Evolutionary conservation across 2,113 vertebrate genomes (phyloP).

Genomic region (Platanista minor): DNA sequence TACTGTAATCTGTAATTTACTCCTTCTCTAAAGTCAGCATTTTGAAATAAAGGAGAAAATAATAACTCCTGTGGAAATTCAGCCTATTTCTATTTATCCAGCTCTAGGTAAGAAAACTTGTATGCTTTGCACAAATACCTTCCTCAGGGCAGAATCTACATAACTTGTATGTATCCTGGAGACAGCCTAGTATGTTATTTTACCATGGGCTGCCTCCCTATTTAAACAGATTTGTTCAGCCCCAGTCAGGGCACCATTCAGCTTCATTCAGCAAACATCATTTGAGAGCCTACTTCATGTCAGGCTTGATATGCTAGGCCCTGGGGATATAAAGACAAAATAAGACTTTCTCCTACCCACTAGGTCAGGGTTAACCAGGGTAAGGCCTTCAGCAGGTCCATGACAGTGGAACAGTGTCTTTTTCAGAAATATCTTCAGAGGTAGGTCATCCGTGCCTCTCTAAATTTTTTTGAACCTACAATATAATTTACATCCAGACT

Average conservation of each 20-base stretch:
- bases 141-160: not conserved
- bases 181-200: not conserved
- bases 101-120: not conserved
- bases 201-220: not conserved
- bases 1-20: not conserved
- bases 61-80: not conserved
- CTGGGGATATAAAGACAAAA: not conserved
- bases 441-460: not conserved
- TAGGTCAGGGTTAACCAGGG: not conserved
- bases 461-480: not conserved
- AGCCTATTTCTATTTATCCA: not conserved
- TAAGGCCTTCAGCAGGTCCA: not conserved
- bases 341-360: not conserved
- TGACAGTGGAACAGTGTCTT: not conserved
- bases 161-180: not conserved
- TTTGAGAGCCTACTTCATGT: not conserved
- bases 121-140: not conserved
- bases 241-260: not conserved
- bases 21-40: conserved; percentile 14
- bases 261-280: not conserved
- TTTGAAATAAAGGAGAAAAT: conserved; percentile 32
- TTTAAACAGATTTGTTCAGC: not conserved
- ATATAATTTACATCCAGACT: not conserved
- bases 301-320: not conserved
- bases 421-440: not conserved